A percentile compares a stretch with the other conserved stretches of the same genome.
Conservation (phyloP, 2,113 vertebrate species). For the Varanus salvator region DNA sequence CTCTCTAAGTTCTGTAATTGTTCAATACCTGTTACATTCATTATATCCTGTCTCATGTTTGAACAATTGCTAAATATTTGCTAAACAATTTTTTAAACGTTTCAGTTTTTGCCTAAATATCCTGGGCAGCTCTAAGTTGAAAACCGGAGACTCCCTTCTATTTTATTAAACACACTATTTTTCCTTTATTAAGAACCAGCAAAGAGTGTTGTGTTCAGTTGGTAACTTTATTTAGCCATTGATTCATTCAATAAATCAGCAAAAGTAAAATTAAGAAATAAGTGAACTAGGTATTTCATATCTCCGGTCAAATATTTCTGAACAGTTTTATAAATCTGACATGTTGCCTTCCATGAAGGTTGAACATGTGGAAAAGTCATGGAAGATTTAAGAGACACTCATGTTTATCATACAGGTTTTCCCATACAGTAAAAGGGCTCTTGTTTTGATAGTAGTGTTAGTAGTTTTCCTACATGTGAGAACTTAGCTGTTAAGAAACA, state of each 20-base stretch:
- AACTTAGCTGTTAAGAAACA: neutral
- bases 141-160: neutral
- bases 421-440: slow-evolving; percentile 18
- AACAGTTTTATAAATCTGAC: slow-evolving; percentile 18
- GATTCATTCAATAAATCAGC: neutral
- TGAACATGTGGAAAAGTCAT: slow-evolving; percentile 9
- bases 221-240: neutral
- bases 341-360: slow-evolving; percentile 27
- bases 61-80: accelerated
- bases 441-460: neutral
- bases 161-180: neutral
- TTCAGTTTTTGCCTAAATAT: accelerated
- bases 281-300: neutral
- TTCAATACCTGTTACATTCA: neutral
- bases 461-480: neutral
- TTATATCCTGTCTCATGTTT: neutral
- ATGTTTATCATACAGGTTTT: neutral
- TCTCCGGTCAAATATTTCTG: slow-evolving; percentile 18
- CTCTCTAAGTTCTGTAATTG: neutral
- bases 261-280: neutral
- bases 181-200: slow-evolving; percentile 1
- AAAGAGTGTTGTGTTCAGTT: neutral
- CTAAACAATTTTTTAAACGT: neutral
- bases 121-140: neutral
- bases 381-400: neutral